A percentile compares a stretch with the other conserved stretches of the same genome.
Evolutionary conservation across 2,888 invertebrate species (phyloP).

Genomic region (Sinelater perroti): DNA sequence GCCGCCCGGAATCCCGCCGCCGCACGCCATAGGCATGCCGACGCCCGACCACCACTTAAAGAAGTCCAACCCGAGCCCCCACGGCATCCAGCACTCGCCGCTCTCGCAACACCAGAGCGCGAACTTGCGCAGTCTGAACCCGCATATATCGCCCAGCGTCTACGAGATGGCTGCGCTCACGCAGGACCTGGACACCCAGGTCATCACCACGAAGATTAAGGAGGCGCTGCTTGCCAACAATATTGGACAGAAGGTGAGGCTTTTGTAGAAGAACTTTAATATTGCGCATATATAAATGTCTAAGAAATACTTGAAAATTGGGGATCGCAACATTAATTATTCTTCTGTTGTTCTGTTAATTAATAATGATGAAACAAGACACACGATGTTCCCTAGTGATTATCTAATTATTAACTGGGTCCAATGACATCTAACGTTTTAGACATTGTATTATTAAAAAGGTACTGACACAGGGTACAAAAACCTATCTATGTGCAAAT

Average conservation of each 20-base stretch:
- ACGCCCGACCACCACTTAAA: constrained; percentile 69
- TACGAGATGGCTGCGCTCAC: constrained; percentile 98
- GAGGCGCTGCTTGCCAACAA: constrained; percentile 96
- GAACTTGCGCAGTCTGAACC: constrained; percentile 77
- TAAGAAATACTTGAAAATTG: neutral
- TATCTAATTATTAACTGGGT: too few relatives aligned
- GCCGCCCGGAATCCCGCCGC: constrained; percentile 79
- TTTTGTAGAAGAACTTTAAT: neutral
- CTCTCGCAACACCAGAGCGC: constrained; percentile 67
- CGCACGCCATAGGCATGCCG: constrained; percentile 74
- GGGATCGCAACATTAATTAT: neutral
- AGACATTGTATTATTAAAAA: too few relatives aligned
- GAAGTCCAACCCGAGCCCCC: constrained; percentile 67
- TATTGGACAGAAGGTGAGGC: constrained; percentile 93
- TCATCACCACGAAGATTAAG: constrained; percentile 96
- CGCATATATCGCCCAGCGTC: constrained; percentile 92
- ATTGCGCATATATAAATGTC: neutral
- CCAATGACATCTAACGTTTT: too few relatives aligned
- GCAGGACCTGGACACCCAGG: constrained; percentile 95
- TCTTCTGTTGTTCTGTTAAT: too few relatives aligned
- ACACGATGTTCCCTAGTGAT: too few relatives aligned
- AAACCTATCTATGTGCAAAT: too few relatives aligned
- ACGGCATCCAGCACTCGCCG: constrained; percentile 66
- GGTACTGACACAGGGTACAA: too few relatives aligned
- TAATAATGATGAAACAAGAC: too few relatives aligned